Conservation (phyloP, 64 coral and sea anemone species). For the Orbicella faveolata region DNA sequence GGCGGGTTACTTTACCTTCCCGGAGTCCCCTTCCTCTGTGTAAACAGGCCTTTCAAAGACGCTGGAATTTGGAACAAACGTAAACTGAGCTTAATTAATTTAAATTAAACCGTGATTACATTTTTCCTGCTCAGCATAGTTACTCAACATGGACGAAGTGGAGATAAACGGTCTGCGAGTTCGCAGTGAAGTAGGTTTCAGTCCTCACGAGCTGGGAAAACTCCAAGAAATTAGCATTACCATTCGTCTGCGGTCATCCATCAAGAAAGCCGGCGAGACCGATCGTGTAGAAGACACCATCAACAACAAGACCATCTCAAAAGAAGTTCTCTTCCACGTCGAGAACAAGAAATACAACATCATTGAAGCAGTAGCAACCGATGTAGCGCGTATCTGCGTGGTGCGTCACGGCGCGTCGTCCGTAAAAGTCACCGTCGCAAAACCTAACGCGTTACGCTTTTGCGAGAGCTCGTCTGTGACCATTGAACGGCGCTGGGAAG, state of each 20-base stretch:
- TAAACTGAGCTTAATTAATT: too few relatives aligned
- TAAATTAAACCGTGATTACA: neutral
- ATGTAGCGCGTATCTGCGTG: slow-evolving; percentile 75
- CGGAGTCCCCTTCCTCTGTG: too few relatives aligned
- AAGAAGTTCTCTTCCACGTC: slow-evolving; percentile 58
- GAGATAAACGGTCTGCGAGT: slow-evolving; percentile 49
- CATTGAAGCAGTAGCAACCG: slow-evolving; percentile 68
- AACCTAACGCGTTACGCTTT: slow-evolving; percentile 63
- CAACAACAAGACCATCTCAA: slow-evolving; percentile 41
- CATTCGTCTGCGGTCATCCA: neutral
- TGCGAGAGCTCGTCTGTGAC: slow-evolving; percentile 37
- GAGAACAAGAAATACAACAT: slow-evolving; percentile 66
- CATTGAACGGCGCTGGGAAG: slow-evolving; percentile 44
- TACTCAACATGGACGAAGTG: slow-evolving; percentile 40
- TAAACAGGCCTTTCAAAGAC: too few relatives aligned
- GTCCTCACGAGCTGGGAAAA: slow-evolving; percentile 38
- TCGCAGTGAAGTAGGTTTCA: slow-evolving; percentile 59
- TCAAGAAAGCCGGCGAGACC: slow-evolving; percentile 38
- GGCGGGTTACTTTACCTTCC: too few relatives aligned
- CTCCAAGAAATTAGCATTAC: slow-evolving; percentile 57
- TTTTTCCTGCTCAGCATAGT: neutral
- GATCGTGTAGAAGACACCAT: slow-evolving; percentile 49
- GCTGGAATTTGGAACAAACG: too few relatives aligned
- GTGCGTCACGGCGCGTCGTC: slow-evolving; percentile 10
- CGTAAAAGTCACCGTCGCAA: slow-evolving; percentile 51